These are phyloP conservation scores for Trachemys scripta DNA, from an alignment of 2,113 vertebrate species.

Conservation along the genomic window DNA sequence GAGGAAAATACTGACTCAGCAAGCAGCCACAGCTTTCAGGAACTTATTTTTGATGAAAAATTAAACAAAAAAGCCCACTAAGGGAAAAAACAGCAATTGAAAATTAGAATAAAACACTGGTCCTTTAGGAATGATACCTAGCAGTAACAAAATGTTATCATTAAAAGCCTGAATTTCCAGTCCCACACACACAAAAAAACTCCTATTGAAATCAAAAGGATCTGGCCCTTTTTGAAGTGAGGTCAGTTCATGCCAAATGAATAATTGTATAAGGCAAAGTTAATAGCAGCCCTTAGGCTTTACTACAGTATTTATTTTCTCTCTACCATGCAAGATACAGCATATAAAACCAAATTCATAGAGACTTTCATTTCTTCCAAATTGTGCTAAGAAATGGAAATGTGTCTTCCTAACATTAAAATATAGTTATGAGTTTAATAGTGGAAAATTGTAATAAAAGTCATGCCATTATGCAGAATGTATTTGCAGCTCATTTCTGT, in stretches of 20 bases:
- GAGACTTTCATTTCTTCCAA: slow-evolving; percentile 9
- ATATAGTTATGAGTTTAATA: neutral
- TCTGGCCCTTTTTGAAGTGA: neutral
- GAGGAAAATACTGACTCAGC: neutral
- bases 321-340: neutral
- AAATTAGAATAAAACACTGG: slow-evolving; percentile 10
- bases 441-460: slow-evolving; percentile 5
- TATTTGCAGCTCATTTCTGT: slow-evolving; percentile 44
- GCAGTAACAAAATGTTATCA: neutral
- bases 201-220: neutral
- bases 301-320: neutral
- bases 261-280: slow-evolving; percentile 34
- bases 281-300: neutral
- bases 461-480: slow-evolving; percentile 15
- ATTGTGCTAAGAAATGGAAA: slow-evolving; percentile 19
- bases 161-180: neutral
- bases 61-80: neutral
- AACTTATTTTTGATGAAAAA: neutral
- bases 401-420: slow-evolving; percentile 9
- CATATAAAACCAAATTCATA: neutral
- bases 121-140: neutral
- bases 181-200: fast-evolving
- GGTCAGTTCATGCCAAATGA: slow-evolving; percentile 37
- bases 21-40: neutral
- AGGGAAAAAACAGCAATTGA: neutral